Conservation (phyloP, 2,888 invertebrate genomes). For the Melieria crassipennis region DNA sequence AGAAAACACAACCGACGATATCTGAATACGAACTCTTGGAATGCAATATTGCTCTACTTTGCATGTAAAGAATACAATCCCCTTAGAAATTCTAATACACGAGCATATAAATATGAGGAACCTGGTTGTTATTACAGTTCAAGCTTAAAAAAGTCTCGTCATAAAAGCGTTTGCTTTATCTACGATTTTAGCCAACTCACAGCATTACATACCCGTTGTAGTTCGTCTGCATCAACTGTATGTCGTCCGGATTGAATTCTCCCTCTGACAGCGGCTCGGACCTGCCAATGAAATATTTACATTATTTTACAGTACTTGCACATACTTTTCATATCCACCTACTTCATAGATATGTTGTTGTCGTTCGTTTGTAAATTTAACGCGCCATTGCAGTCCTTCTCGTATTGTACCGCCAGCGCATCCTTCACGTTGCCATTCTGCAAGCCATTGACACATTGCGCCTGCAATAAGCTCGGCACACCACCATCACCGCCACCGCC, state of each 20-base stretch:
- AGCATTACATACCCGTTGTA: conserved; percentile 59
- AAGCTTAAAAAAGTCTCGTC: background rate
- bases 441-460: conserved; percentile 24
- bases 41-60: no score
- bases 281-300: conserved; percentile 44
- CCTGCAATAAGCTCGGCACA: conserved; percentile 5
- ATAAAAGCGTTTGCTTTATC: background rate
- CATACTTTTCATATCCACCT: conserved; percentile 39
- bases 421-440: conserved; percentile 36
- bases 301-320: conserved; percentile 34
- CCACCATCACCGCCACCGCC: conserved; percentile 31
- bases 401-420: conserved; percentile 47
- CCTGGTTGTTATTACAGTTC: no score
- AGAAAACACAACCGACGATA: no score
- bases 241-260: conserved; percentile 64
- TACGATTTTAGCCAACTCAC: background rate
- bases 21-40: no score
- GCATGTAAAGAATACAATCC: background rate
- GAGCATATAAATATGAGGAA: background rate
- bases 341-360: conserved; percentile 61
- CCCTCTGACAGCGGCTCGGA: conserved; percentile 63
- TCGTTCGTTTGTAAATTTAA: conserved; percentile 58
- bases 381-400: conserved; percentile 58
- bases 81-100: background rate
- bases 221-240: conserved; percentile 63